Evolutionary conservation across 2,888 invertebrate genomes (phyloP), one percentile per base, ranked within the genome.

Genomic region (Melinopterus prodromus): DNA sequence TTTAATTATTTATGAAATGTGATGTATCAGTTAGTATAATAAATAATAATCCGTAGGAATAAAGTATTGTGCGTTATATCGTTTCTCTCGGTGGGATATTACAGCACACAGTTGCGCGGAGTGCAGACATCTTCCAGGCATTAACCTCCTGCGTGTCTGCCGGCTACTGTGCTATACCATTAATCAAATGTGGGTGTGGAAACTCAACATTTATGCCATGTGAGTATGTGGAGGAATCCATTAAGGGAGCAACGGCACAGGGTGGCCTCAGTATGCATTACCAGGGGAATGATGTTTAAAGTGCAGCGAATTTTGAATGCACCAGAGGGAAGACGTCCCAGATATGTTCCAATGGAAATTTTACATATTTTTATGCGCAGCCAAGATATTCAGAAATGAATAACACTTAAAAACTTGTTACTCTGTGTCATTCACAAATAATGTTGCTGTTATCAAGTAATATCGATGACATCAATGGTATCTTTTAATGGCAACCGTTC

Each of bases 91-190:
- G 53, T 53, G 2, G 53, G 53, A 53, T 53, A 53, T 53, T 53
- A 53, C 12, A 12, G 53, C 53, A 53, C 3, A 6, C 26, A 26
- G 26, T 26, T 26, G 26, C 26, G 26, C 53, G 53, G 53, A 53
- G 53, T 53, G 53, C 53, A 53, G 53, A 53, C 53, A 53, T 53
- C 53, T 53, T 53, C 53, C 53, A 53, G 53, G 53, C 53, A 53
- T 53, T 53, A 53, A 53, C 53, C 53, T 53, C 53, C 53, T 53
- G 53, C 53, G 53, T 53, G 53, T 12, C 12, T 9, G 53, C 53
- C 53, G 53, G 53, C 53, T 53, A 53, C 53, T 53, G 53, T 53
- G 53, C 53, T 53, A 53, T 53, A 53, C 53, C 53, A 53, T 53
- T 53, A 53, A 53, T 53, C 53, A 53, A 53, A 53, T 4, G 53